Evolutionary conservation across 2,888 invertebrate genomes (phyloP).

Genomic region (Amphipyra berbera): DNA sequence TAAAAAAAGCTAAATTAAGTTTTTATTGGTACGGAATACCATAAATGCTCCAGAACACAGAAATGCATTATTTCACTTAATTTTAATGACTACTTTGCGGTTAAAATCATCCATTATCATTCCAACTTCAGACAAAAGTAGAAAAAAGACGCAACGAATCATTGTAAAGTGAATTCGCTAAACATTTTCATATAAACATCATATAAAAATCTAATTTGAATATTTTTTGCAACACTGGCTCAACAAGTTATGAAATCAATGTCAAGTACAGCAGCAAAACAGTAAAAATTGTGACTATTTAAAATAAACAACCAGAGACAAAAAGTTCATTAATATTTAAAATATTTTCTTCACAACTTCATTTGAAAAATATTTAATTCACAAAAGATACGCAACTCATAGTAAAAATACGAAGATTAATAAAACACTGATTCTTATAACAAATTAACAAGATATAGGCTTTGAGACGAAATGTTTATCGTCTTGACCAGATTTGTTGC

Average conservation of each 20-base stretch:
- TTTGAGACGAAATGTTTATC: constrained; percentile 16
- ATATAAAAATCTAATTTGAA: constrained; percentile 32
- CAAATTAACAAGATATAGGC: constrained; percentile 43
- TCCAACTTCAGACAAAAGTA: constrained; percentile 8
- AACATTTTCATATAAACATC: constrained; percentile 24
- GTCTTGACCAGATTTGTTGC: constrained; percentile 33
- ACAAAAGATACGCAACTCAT: not conserved
- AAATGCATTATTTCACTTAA: constrained; percentile 24
- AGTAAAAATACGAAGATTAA: constrained; percentile 1
- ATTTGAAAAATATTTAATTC: not conserved
- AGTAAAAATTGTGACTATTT: not conserved
- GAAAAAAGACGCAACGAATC: constrained; percentile 21
- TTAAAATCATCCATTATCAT: constrained; percentile 3
- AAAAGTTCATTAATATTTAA: constrained; percentile 4
- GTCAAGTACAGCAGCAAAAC: not conserved
- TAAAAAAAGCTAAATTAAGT: not conserved
- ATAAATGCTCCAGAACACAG: constrained; percentile 38
- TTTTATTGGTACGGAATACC: constrained; percentile 27
- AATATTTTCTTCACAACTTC: constrained; percentile 1
- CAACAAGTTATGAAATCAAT: constrained; percentile 2
- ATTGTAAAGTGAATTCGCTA: constrained; percentile 21
- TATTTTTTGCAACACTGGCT: constrained; percentile 13
- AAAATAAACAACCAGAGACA: constrained; percentile 1
- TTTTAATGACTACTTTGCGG: constrained; percentile 10
- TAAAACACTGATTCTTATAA: constrained; percentile 39